Percentiles rank a stretch among this genome's conserved stretches.
Evolutionary conservation across 2,888 invertebrate species (phyloP).

Genomic region (Meganola albula): DNA sequence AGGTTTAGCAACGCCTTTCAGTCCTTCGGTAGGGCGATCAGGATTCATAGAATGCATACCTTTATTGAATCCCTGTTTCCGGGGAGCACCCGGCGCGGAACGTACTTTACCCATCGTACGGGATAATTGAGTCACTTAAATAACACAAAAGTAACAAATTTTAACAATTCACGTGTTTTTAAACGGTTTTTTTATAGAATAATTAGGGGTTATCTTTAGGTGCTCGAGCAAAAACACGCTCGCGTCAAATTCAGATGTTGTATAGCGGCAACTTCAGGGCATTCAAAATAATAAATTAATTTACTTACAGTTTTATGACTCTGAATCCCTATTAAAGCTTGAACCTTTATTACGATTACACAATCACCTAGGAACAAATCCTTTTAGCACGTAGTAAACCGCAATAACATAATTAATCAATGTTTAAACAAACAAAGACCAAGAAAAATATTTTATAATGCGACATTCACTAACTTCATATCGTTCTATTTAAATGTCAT

Average conservation of each 20-base stretch:
- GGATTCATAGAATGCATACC: conserved; percentile 97
- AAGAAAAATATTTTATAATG: too few species aligned
- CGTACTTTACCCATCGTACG: conserved; percentile 85
- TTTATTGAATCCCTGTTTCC: conserved; percentile 89
- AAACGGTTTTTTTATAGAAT: too few species aligned
- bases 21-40: conserved; percentile 85
- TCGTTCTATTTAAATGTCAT: too few species aligned
- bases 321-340: too few species aligned
- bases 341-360: too few species aligned
- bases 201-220: conserved; percentile 21
- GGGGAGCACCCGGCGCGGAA: conserved; percentile 84
- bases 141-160: background rate
- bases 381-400: too few species aligned
- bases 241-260: conserved; percentile 19
- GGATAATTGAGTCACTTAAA: conserved; percentile 8
- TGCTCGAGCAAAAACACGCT: conserved; percentile 12
- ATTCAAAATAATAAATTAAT: conserved; percentile 7
- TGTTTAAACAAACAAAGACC: too few species aligned
- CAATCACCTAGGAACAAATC: too few species aligned
- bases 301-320: conserved; percentile 15
- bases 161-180: conserved; percentile 18
- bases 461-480: too few species aligned
- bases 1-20: conserved; percentile 90
- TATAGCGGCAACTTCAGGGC: conserved; percentile 19
- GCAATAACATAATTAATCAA: too few species aligned